Evolutionary conservation across 2,797 vertebrate genomes (phyloP), one percentile per base, ranked within the genome.

Genomic region (Chrosomus eos): DNA sequence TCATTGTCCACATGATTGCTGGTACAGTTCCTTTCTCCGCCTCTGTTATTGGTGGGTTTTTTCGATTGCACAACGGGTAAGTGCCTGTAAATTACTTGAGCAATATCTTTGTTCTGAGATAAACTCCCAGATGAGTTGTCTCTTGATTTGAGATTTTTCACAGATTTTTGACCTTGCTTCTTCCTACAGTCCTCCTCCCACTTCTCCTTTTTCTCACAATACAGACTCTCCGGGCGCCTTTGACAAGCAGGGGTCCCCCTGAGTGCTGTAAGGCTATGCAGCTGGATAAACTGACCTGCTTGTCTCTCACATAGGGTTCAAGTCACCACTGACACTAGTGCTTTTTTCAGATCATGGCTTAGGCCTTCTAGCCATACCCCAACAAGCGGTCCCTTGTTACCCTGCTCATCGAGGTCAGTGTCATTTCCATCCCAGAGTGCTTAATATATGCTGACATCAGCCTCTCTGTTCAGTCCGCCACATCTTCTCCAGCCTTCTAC

Each of bases 401-500:
- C 31, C 51, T n/a, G 51, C 33, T 38, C 51, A 38, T 58, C 2
- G 36, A 23, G 11, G 26, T 33, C 45, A 33, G 10, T 33, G 72
- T 53, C 13, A n/a, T 58, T 58, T 38, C 31, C 33, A n/a, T 58
- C 36, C 13, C 51, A 58, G 13, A 76, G 13, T 58, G 33, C 21
- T n/a, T 36, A 58, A 76, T 58, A 51, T n/a, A 76, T 55, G 45
- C 71, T 51, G 28, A 75, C 73, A 75, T 16, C 33, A 75, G 31
- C 31, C 19, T n/a, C 33, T 26, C 13, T 4, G 33, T 76, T 21
- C 38, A 58, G 21, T 76, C 51, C 2, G 51, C 13, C 33, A 23
- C 1, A 0, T 58, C 51, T 3, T 36, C 21, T 5, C 48, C 5
- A 31, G 72, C 31, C 19, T 36, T 58, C 6, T n/a, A 11, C 48